Percentiles rank a stretch among this genome's conserved stretches.
These are phyloP conservation scores for Gryllus longicercus DNA, from an alignment of 2,888 invertebrate genomes.

Conservation along the genomic window DNA sequence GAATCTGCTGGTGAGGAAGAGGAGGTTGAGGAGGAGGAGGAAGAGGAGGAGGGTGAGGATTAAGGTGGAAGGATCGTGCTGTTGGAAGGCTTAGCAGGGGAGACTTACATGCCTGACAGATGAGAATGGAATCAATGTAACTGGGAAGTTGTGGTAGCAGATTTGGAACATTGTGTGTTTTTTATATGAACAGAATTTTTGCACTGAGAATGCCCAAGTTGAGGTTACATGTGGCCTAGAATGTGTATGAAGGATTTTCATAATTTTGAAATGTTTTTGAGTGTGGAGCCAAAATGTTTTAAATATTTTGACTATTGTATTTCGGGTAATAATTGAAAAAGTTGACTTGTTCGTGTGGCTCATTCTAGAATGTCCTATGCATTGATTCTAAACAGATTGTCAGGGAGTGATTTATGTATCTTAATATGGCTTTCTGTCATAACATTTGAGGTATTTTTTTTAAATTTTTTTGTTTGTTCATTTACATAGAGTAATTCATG, in stretches of 20 bases:
- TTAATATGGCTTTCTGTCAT: conserved; percentile 8
- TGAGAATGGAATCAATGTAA: background rate
- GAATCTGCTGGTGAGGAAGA: conserved; percentile 45
- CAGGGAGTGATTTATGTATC: conserved; percentile 17
- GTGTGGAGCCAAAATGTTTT: background rate
- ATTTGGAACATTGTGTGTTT: conserved; percentile 11
- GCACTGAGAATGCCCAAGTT: background rate
- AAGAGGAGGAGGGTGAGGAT: conserved; percentile 46
- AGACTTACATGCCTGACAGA: conserved; percentile 7
- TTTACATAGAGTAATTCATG: background rate
- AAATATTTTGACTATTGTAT: background rate
- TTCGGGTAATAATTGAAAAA: too few species aligned
- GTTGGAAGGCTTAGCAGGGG: conserved; percentile 1
- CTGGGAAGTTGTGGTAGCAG: conserved; percentile 1
- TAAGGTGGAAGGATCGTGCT: conserved; percentile 34
- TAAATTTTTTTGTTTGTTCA: background rate
- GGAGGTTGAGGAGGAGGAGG: conserved; percentile 48
- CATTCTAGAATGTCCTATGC: background rate
- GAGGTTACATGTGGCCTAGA: background rate
- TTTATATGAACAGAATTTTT: background rate
- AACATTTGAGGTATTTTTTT: background rate
- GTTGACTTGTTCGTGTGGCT: too few species aligned
- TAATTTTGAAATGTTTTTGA: background rate
- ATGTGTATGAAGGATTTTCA: background rate
- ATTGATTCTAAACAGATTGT: background rate